Base-by-base conservation (phyloP, 2,888 invertebrate species). In the Drosophila aldrichi region DNA sequence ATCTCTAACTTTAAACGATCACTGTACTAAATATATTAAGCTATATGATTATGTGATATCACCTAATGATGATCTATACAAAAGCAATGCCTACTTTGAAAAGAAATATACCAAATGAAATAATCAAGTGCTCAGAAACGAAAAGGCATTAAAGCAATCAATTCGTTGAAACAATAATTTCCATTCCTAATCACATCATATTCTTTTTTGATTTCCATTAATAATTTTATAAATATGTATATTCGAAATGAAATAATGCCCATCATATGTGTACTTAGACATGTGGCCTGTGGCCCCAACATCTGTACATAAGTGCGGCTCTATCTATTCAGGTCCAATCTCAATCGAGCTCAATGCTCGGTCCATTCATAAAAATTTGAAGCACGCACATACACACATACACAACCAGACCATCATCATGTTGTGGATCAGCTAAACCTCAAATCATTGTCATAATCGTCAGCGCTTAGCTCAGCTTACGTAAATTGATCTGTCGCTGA, bases 401-500 rank as follows among this genome's bases (percentile, higher is more conserved):
- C 48, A 34, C 20, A 43, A 4, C 3, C 4, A 32, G n/a, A 16
- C 32, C 34, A 14, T 49, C 8, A 3, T 8, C 14, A 8, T 48
- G 3, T 34, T 49, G 57, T 64, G 67, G 77, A 64, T 63, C 56
- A 54, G 65, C 54, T 63, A 55, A 66, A 61, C 68, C 74, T 64
- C 59, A 69, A 59, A 61, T 77, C 62, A 73, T 75, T 70, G 58
- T 66, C 86, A 84, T 82, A 72, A 70, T 74, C 60, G 78, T 70
- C 44, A 69, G 48, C 38, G 59, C 40, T 34, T 43, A 29, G 25
- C 55, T 62, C 64, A 62, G 73, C 68, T 70, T 75, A 64, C 78
- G 74, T 76, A 80, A 88, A 75, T 80, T 82, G 78, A 88, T 88
- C 80, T 70, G 68, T 66, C 77, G 71, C 70, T 75, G 69, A 70